phyloP scores from a whole-genome alignment of 2,888 invertebrate genomes.

The Drosophila fulvimacula region DNA sequence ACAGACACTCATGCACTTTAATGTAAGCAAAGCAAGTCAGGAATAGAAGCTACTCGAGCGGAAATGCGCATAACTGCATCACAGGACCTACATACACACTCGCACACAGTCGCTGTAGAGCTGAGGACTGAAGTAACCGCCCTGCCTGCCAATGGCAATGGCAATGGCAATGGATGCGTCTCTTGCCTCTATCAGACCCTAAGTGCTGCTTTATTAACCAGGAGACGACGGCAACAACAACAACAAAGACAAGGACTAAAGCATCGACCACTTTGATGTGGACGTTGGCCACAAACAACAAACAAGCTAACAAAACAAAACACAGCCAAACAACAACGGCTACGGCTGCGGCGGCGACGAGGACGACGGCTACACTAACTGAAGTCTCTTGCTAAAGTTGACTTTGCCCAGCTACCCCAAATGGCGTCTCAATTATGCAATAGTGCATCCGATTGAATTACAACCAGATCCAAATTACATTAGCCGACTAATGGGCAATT shows the following conservation, averaged over 20 bases:
- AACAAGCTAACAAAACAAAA: slow-evolving; percentile 23
- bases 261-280: slow-evolving; percentile 40
- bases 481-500: slow-evolving; percentile 45
- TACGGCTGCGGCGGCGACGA: background rate
- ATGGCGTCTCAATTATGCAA: slow-evolving; percentile 59
- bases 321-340: slow-evolving; percentile 23
- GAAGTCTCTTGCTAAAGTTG: slow-evolving; percentile 3
- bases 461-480: slow-evolving; percentile 46
- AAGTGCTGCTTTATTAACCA: slow-evolving; percentile 76
- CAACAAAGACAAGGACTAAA: slow-evolving; percentile 18
- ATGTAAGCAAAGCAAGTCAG: slow-evolving; percentile 73
- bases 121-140: slow-evolving; percentile 56
- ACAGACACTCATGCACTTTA: slow-evolving; percentile 40
- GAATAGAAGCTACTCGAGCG: slow-evolving; percentile 65
- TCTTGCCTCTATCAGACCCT: slow-evolving; percentile 50
- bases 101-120: slow-evolving; percentile 19
- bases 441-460: slow-evolving; percentile 50
- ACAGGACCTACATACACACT: slow-evolving; percentile 39
- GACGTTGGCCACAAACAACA: slow-evolving; percentile 43
- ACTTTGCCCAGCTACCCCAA: slow-evolving; percentile 13
- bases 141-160: slow-evolving; percentile 28
- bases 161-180: slow-evolving; percentile 35
- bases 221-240: slow-evolving; percentile 23
- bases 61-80: slow-evolving; percentile 78
- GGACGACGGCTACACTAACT: background rate